Conservation (phyloP, 2,113 vertebrate species). For the Tiliqua scincoides region DNA sequence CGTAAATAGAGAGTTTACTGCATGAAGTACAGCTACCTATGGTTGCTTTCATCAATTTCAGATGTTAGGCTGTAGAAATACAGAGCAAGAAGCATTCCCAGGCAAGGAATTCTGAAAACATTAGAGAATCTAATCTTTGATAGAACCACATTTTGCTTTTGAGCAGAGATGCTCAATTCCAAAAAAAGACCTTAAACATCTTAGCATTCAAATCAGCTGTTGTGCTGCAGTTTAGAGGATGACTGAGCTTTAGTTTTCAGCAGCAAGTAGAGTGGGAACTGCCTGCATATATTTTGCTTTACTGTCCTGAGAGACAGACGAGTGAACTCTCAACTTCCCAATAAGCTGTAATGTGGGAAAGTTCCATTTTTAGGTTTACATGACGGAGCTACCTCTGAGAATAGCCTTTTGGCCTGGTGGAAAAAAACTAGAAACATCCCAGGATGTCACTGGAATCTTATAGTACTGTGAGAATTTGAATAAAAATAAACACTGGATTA, state of each 20-base stretch:
- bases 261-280: constrained; percentile 65
- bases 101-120: neutral
- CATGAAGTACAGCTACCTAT: neutral
- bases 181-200: neutral
- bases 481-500: constrained; percentile 91
- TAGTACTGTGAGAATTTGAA: constrained; percentile 84
- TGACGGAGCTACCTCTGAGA: constrained; percentile 89
- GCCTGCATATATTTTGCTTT: constrained; percentile 67
- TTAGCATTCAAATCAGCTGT: neutral
- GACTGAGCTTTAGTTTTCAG: constrained; percentile 39
- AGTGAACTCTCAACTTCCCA: constrained; percentile 84
- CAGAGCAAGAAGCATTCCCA: neutral
- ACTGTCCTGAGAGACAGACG: constrained; percentile 66
- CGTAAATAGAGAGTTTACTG: neutral
- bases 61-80: neutral
- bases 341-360: constrained; percentile 89
- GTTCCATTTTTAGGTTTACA: constrained; percentile 86
- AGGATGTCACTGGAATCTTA: constrained; percentile 83
- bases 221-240: constrained; percentile 38
- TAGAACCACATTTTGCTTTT: neutral
- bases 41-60: neutral
- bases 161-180: neutral
- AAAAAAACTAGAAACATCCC: constrained; percentile 86
- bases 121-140: fast-evolving
- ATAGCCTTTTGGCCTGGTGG: constrained; percentile 79